phyloP scores from a whole-genome alignment of 1,140 invertebrate genomes.

The Tetraneura akinire region DNA sequence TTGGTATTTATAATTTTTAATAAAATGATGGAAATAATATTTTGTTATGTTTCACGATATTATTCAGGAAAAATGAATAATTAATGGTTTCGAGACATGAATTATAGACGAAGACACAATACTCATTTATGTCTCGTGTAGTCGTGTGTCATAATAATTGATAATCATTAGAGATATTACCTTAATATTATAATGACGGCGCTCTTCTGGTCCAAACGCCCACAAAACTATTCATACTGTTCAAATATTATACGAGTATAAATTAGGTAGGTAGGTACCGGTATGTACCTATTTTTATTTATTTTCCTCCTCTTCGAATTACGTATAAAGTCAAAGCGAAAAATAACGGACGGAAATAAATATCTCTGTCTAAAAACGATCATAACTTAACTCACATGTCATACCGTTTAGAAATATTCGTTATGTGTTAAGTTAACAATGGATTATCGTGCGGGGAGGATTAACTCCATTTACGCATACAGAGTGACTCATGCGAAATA shows the following conservation, averaged over 20 bases:
- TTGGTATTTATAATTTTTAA: no score
- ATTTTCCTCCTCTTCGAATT: not conserved
- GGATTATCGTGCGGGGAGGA: not conserved
- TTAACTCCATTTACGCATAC: not conserved
- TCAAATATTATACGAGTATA: not conserved
- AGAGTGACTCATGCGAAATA: no score
- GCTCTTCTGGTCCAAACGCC: not conserved
- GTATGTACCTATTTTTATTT: not conserved
- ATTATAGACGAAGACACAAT: no score
- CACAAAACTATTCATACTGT: conserved; percentile 1
- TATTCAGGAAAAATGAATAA: no score
- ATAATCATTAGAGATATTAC: no score
- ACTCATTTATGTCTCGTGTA: no score
- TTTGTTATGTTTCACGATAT: no score
- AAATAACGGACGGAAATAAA: not conserved
- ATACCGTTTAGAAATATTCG: not conserved
- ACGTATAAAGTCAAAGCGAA: not conserved
- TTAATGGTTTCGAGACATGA: no score
- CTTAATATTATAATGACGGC: not conserved
- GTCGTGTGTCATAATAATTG: no score
- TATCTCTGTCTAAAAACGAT: not conserved
- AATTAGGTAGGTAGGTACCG: not conserved
- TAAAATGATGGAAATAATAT: no score
- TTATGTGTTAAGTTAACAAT: not conserved
- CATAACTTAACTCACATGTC: not conserved